A percentile compares a stretch with the other conserved stretches of the same genome.
These are phyloP conservation scores for Terebella lapidaria DNA, from an alignment of 2,888 invertebrate genomes.

Conservation along the genomic window DNA sequence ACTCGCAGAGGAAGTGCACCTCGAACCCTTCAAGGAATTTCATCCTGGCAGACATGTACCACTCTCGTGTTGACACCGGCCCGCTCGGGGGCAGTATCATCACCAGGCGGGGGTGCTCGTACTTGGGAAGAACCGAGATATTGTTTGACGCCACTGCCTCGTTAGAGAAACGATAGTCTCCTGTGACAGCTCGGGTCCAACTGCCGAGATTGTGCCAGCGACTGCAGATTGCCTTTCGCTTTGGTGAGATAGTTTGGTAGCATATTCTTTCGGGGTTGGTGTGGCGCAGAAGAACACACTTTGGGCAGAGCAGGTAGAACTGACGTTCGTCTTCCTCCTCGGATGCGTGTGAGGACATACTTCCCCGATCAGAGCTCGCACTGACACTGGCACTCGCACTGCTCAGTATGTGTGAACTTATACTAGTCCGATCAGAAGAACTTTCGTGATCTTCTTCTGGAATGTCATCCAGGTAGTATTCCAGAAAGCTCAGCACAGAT, in stretches of 20 bases:
- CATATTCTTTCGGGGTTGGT: constrained; percentile 26
- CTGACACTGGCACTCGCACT: constrained; percentile 12
- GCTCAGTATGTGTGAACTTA: constrained; percentile 12
- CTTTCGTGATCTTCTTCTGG: constrained; percentile 25
- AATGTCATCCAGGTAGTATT: constrained; percentile 28
- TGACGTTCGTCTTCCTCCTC: constrained; percentile 22
- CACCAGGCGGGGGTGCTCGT: constrained; percentile 29
- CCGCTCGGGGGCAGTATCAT: constrained; percentile 27
- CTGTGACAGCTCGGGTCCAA: constrained; percentile 29
- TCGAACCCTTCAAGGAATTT: constrained; percentile 33
- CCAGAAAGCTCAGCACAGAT: constrained; percentile 27
- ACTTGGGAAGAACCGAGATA: constrained; percentile 24
- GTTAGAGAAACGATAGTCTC: constrained; percentile 25
- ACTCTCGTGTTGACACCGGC: constrained; percentile 25
- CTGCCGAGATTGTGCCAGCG: constrained; percentile 32
- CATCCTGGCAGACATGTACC: constrained; percentile 28
- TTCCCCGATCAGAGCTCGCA: constrained; percentile 20
- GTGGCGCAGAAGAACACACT: constrained; percentile 26
- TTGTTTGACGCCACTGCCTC: constrained; percentile 17
- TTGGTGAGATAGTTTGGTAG: constrained; percentile 19
- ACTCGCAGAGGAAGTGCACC: constrained; percentile 31
- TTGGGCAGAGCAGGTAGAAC: constrained; percentile 27
- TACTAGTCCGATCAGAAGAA: constrained; percentile 20
- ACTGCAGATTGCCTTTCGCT: constrained; percentile 28
- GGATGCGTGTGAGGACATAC: constrained; percentile 6